Evolutionary conservation across 2,113 vertebrate species (phyloP).

Genomic region (Microtus pennsylvanicus): DNA sequence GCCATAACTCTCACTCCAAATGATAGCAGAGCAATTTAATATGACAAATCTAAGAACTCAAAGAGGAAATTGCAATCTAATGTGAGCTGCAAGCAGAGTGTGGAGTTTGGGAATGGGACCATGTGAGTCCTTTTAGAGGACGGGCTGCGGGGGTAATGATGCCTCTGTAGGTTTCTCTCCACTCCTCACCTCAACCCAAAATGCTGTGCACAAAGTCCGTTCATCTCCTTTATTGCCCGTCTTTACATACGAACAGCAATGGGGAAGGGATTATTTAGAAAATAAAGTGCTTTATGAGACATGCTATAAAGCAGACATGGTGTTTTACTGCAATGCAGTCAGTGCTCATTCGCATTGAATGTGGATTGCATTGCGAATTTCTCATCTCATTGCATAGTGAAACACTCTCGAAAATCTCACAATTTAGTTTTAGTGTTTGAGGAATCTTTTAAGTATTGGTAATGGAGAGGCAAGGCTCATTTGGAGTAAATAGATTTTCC

Average conservation of each 20-base stretch:
- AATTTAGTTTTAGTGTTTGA: background rate
- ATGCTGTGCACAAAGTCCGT: background rate
- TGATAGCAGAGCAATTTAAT: conserved; percentile 68
- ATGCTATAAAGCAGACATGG: background rate
- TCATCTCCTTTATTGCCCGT: background rate
- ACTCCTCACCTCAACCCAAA: background rate
- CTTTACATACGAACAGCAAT: conserved; percentile 35
- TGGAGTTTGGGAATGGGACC: background rate
- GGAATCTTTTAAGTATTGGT: background rate
- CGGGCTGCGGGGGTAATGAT: background rate
- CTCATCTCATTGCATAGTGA: background rate
- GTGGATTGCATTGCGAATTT: background rate
- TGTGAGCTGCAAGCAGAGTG: conserved; percentile 55
- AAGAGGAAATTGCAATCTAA: conserved; percentile 65
- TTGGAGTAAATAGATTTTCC: background rate
- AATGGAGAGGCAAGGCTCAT: background rate
- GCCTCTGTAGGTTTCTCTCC: background rate
- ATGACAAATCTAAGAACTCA: conserved; percentile 71
- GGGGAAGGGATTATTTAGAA: conserved; percentile 26
- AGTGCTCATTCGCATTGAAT: conserved; percentile 28
- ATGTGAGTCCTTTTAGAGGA: background rate
- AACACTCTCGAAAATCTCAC: background rate
- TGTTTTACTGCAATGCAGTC: background rate
- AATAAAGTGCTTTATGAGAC: conserved; percentile 44
- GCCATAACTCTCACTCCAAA: conserved; percentile 67